Evolutionary conservation across 1,140 invertebrate genomes (phyloP).

Genomic region (Euura saliciscinereae): DNA sequence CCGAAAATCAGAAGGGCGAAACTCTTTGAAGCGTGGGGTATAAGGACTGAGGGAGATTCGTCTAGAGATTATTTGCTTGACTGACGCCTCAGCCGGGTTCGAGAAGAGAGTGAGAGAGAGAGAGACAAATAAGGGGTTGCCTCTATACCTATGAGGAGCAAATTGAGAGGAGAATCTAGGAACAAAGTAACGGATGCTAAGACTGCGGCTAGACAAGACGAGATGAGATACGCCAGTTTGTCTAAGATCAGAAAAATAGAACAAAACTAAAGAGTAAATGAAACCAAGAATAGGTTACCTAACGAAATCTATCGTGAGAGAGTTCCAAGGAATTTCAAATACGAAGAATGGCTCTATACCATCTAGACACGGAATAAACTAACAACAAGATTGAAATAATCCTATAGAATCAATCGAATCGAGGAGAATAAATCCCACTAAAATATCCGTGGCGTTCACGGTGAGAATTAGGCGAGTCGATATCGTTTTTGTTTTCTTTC

Average conservation of each 20-base stretch:
- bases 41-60: no score
- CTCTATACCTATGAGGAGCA: no score
- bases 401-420: no score
- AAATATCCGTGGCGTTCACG: not conserved
- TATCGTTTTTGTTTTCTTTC: not conserved
- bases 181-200: not conserved
- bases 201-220: not conserved
- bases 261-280: not conserved
- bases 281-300: not conserved
- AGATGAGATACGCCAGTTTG: not conserved
- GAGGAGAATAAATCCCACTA: not conserved
- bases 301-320: constrained; percentile 2
- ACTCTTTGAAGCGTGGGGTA: no score
- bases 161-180: no score
- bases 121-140: no score
- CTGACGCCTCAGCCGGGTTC: no score
- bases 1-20: no score
- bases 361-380: not conserved
- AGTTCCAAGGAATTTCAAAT: not conserved
- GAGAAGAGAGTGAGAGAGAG: no score
- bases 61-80: no score
- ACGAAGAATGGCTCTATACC: not conserved
- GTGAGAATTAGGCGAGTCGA: not conserved
- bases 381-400: not conserved
- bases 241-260: not conserved